phyloP scores from a whole-genome alignment of 1,140 invertebrate genomes.

The Anthonomus grandis region DNA sequence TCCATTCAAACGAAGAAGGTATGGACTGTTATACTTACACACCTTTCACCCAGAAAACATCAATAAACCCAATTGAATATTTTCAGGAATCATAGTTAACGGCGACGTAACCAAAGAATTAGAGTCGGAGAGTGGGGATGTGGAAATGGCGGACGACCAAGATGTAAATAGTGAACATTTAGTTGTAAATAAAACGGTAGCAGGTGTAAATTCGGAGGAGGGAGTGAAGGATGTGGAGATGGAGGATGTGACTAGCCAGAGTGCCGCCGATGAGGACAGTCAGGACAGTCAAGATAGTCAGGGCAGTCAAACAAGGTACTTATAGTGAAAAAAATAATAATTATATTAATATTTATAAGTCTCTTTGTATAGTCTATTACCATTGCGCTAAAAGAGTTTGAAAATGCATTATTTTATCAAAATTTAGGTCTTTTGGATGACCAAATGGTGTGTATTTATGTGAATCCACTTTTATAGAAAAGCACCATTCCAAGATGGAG shows the following conservation, averaged over 20 bases:
- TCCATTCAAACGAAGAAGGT: slow-evolving; percentile 47
- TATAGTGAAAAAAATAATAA: no score
- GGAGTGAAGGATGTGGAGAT: background rate
- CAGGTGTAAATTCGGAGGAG: slow-evolving; percentile 29
- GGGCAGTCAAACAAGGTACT: slow-evolving; percentile 4
- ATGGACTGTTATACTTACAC: slow-evolving; percentile 4
- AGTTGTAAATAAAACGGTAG: slow-evolving; percentile 26
- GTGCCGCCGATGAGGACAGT: slow-evolving; percentile 14
- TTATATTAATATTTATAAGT: no score
- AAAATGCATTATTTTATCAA: no score
- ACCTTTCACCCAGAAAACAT: slow-evolving; percentile 6
- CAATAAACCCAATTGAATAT: slow-evolving; percentile 17
- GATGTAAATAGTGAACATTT: slow-evolving; percentile 13
- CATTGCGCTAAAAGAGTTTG: no score
- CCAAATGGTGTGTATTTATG: no score
- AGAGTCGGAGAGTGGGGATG: slow-evolving; percentile 28
- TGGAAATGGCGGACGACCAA: background rate
- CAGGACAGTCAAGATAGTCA: slow-evolving; percentile 30
- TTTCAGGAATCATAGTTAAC: slow-evolving; percentile 47
- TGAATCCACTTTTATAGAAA: no score
- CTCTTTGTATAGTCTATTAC: no score
- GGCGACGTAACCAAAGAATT: slow-evolving; percentile 47
- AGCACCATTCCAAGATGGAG: no score
- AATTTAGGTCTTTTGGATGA: no score
- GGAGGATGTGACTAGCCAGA: slow-evolving; percentile 10